These are phyloP conservation scores for Lota lota DNA, from an alignment of 2,113 vertebrate species.

Conservation along the genomic window DNA sequence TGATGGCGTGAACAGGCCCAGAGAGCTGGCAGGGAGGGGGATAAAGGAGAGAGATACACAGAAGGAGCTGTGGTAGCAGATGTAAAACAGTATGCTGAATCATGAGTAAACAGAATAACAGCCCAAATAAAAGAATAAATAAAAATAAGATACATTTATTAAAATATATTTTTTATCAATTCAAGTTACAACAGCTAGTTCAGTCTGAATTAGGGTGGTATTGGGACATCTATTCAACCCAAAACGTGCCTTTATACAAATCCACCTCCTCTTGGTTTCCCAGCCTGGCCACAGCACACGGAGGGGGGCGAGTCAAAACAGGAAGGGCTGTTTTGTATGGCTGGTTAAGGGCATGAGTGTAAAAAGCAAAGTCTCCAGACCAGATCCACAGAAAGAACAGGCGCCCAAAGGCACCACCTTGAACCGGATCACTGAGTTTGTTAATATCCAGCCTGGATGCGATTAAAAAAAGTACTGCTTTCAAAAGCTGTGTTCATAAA, in stretches of 20 bases:
- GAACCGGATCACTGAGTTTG: constrained; percentile 45
- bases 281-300: no score
- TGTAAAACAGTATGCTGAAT: background rate
- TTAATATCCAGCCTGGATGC: constrained; percentile 29
- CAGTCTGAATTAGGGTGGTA: no score
- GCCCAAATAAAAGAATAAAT: background rate
- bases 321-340: constrained; percentile 52
- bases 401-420: constrained; percentile 21
- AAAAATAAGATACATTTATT: no score
- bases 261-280: no score
- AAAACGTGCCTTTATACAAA: no score
- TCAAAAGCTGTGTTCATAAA: constrained; percentile 7
- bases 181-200: no score
- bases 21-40: background rate
- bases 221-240: no score
- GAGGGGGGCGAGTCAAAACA: constrained; percentile 51
- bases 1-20: background rate
- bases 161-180: no score
- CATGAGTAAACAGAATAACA: background rate
- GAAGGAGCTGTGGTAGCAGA: background rate
- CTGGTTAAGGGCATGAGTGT: constrained; percentile 33
- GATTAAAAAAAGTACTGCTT: constrained; percentile 8
- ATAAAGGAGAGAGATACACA: background rate
- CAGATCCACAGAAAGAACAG: constrained; percentile 42
- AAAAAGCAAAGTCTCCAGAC: constrained; percentile 23